Percentiles rank a stretch among this genome's conserved stretches.
Evolutionary conservation across 2,113 vertebrate genomes (phyloP).

Genomic region (Chloroceryle aenea): DNA sequence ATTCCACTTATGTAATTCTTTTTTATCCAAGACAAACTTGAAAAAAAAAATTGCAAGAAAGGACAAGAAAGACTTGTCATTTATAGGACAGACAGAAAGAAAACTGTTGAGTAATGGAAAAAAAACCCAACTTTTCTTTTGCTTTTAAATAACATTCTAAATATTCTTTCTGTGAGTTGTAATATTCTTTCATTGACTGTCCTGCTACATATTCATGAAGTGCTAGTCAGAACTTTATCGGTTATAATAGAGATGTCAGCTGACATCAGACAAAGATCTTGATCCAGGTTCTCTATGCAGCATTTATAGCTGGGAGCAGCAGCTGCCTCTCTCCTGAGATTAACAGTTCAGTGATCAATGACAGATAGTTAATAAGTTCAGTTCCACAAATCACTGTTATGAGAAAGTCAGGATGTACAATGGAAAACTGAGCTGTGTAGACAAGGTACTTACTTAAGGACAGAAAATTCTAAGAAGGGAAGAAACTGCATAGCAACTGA

Average conservation of each 20-base stretch:
- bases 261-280: not conserved
- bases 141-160: not conserved
- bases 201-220: not conserved
- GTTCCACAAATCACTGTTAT: not conserved
- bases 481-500: not conserved
- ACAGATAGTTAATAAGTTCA: not conserved
- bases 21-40: not conserved
- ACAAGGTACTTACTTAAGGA: not conserved
- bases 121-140: not conserved
- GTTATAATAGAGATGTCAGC: not conserved
- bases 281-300: not conserved
- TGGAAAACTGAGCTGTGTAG: not conserved
- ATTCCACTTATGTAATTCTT: not conserved
- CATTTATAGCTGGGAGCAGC: not conserved
- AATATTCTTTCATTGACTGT: not conserved
- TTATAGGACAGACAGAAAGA: not conserved
- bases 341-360: not conserved
- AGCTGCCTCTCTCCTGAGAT: not conserved
- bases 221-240: not conserved
- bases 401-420: not conserved
- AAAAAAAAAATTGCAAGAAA: not conserved
- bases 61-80: not conserved
- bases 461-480: not conserved
- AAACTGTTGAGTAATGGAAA: not conserved
- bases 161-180: not conserved